Evolutionary conservation across 2,113 vertebrate genomes (phyloP), one percentile per base, ranked within the genome.

Genomic region (Cheirogaleus medius): DNA sequence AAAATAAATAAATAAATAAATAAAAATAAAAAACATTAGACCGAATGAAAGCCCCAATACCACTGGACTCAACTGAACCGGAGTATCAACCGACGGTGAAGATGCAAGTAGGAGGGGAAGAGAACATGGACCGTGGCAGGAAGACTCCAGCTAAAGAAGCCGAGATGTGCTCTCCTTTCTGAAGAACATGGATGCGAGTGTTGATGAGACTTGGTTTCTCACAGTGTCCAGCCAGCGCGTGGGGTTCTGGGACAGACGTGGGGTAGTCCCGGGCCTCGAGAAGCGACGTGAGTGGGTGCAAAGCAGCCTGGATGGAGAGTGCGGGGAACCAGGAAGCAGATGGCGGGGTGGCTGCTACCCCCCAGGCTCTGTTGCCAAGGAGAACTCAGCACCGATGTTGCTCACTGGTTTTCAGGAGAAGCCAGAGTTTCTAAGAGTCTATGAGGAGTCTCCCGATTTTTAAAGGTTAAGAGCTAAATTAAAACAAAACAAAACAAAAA

Each of bases 381-480:
- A 18, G 23, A 68, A 73, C 3, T 14, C 8, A 42, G 56, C 34
- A 68, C 11, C 34, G 39, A 13, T 5, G 34, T 39, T 44, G 13
- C n/a, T 76, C 44, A 52, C 13, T 2, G 14, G 32, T 90, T 77
- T 90, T 47, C 44, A 63, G 71, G 20, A 92, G 90, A 95, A 96
- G 44, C 29, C 20, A 44, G 47, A 66, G 3, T 82, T 56, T 66
- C 73, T 47, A 37, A 90, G 81, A 87, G 82, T 86, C 73, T 44
- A 44, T n/a, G n/a, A 68, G 12, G 39, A 94, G 4, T 34, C 47
- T 84, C 34, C 37, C 56, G 37, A 7, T 17, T 92, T 92, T 91
- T 58, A 84, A 93, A 64, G 32, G 25, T 47, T 54, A 60, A 32
- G 47, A 54, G 66, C 1, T 76, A 86, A 91, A 49, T 83, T 77